Evolutionary conservation across 92 coral and sea anemone species (phyloP), one percentile per base, ranked within the genome.

Genomic region (Umimayanthus chanpuru): DNA sequence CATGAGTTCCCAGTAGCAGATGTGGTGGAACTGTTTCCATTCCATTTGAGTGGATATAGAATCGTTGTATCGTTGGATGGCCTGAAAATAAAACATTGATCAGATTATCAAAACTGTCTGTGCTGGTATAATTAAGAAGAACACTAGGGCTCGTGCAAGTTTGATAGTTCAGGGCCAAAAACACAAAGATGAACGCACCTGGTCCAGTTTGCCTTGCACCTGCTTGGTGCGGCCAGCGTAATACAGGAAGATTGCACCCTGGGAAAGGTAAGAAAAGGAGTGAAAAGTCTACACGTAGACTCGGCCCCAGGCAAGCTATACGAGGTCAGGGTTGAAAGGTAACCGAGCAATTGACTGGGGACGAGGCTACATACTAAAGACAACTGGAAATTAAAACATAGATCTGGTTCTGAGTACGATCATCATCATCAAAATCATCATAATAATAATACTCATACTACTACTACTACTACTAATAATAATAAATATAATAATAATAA

Each of bases 1-100:
- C 94, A 97, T 94, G 39, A 97, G 89, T 85, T 97, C 99, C 99
- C 99, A 97, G 92, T 94, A 95, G 58, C 99, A 97, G 30, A 97
- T 95, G 55, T 97, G 99, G 75, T 97, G 99, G 75, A 97, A 97
- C 90, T 97, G 99, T 65, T 97, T 97, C 99, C 99, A 97, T 72
- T 97, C 99, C 23, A 98, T 92, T 85, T 97, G 99, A 38, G 95
- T 94, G 67, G 90, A 80, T 76, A 97, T 97, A 1, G 99, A 97
- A 75, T 94, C 93, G 56, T 91, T 88, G 81, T 95, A 97, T 58
- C 93, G 89, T 64, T 86, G 93, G 15, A 91, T 91, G 10, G 98
- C 99, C 99, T 97, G 88, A 76, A 58, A 8, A 28, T 4, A 85
- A 53, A 49, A 18, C 39, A 75, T 14, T 75, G 43, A 73, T 32